Evolutionary conservation across 2,113 vertebrate genomes (phyloP), one percentile per base, ranked within the genome.

Genomic region (Etheostoma spectabile): DNA sequence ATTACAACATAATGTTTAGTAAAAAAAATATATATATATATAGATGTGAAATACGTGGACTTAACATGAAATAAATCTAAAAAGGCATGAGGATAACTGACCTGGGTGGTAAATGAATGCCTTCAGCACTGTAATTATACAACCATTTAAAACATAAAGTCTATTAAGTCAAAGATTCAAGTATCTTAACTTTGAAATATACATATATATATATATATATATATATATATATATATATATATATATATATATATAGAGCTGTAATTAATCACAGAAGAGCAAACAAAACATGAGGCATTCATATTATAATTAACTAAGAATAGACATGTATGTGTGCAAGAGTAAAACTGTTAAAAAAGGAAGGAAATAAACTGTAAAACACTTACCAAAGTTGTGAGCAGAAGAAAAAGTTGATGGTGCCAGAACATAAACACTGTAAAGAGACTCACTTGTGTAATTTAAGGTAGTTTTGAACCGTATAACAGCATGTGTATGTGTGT

Each of bases 381-480:
- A 82, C 87, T 87, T 62, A 91, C 87, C 75, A 6, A 82, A 66
- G 21, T 75, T 67, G 30, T 66, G 16, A 51, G 48, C 46, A 2
- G 61, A 14, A 55, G 82, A 62, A 66, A 35, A 8, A 2, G 38
- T 62, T 76, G 70, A 27, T 35, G 53, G 5, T 12, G 5, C 33
- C 6, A 18, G 7, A 57, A 42, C 18, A 16, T 1, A 0, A 52
- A 64, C 15, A 35, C 13, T 49, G 8, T 4, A 13, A 19, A 7
- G 48, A 53, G 22, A 38, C 55, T 60, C 55, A 19, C 52, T 52
- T 49, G 66, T 64, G 52, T 66, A 56, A 65, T 51, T 65, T 24
- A 38, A 33, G 24, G 45, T 22, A 35, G 60, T 61, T 70, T 55
- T 62, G 45, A 84, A 3, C 0, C 53, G 57, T 45, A 57, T 10